phyloP scores from a whole-genome alignment of 2,113 vertebrate species.

The Chlorodrepanis virens region DNA sequence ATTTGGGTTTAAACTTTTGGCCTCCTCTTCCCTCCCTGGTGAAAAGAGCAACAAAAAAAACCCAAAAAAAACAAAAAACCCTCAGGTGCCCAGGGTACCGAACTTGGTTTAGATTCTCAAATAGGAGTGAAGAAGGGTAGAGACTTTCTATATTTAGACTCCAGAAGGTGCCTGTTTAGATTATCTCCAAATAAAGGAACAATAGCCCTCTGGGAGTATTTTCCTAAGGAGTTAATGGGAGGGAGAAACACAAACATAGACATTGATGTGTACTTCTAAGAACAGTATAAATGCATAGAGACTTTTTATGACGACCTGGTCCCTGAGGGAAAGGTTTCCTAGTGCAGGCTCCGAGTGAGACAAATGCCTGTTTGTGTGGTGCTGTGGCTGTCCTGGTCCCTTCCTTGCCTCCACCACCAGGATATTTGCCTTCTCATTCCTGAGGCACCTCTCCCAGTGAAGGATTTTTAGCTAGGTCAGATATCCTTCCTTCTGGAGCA shows the following conservation, averaged over 20 bases:
- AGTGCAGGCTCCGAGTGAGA: background rate
- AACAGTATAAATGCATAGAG: background rate
- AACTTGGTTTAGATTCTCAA: background rate
- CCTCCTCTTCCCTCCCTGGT: background rate
- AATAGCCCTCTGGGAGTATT: background rate
- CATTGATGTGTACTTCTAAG: background rate
- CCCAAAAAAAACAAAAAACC: background rate
- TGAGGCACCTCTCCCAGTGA: background rate
- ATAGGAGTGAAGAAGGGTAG: background rate
- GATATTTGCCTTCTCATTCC: background rate
- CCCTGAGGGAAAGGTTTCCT: background rate
- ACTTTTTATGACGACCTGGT: background rate
- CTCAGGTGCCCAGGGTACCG: background rate
- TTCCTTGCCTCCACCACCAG: accelerated
- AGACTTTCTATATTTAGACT: background rate
- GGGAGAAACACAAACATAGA: background rate
- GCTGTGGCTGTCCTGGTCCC: background rate
- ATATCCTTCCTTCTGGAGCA: background rate
- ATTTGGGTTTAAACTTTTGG: background rate
- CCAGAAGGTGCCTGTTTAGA: background rate
- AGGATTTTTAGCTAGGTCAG: background rate
- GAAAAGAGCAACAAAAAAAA: background rate
- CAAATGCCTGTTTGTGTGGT: background rate
- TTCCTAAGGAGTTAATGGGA: background rate
- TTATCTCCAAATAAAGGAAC: background rate